Evolutionary conservation across 2,113 vertebrate genomes (phyloP), one percentile per base, ranked within the genome.

Genomic region (Planiliza haematocheilus): DNA sequence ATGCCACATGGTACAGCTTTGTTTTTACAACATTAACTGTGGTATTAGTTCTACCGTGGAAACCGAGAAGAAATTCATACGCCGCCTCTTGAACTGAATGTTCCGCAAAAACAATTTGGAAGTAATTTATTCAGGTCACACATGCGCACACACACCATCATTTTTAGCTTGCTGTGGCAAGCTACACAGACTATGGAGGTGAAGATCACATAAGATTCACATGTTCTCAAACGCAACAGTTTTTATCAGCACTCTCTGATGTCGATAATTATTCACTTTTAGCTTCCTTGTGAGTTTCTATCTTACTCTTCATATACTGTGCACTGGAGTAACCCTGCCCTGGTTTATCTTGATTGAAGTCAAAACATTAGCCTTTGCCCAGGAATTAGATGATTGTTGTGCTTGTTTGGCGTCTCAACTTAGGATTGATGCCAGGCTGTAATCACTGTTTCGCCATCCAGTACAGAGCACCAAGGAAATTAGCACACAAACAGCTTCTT

Each of bases 401-500:
- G 17, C 76, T 74, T 48, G 38, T 81, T 83, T 67, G 51, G 36
- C 0, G 3, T 7, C 64, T 46, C 51, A 82, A 70, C 1, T 45
- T 49, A 0, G 10, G 24, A 17, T 49, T 38, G 16, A 63, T 81
- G 52, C 60, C 20, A 45, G 18, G 21, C 58, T 76, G 59, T 80
- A 83, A 89, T 86, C 48, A 36, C 72, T 1, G 5, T 59, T 82
- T 83, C 51, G 77, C 57, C 43, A 63, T 41, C 36, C 56, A 68
- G 24, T 55, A 10, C 66, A 60, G 36, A 18, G 61, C 66, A 36
- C 36, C n/a, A 4, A 58, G 53, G 69, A 43, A 7, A 65, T 77
- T 56, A 55, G 51, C 45, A 63, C 42, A 81, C 82, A 90, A 82
- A 83, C 48, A 1, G 49, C 38, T 20, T 67, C 74, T 84, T 89